Evolutionary conservation across 2,888 invertebrate species (phyloP).

Genomic region (Lithophane socia): DNA sequence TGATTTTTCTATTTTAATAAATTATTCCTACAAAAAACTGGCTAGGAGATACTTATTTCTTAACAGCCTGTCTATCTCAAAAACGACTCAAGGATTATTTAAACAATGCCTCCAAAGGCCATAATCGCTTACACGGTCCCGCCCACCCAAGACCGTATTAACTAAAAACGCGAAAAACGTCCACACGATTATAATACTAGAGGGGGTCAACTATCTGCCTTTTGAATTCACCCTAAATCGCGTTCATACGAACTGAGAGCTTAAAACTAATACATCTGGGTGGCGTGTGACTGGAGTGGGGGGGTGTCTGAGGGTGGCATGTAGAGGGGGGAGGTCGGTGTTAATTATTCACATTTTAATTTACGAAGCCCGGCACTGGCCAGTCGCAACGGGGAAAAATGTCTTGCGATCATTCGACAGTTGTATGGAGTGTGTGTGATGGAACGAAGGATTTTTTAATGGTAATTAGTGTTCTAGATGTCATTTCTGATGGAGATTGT

Average conservation of each 20-base stretch:
- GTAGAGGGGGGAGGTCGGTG: slow-evolving; percentile 76
- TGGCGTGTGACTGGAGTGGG: slow-evolving; percentile 75
- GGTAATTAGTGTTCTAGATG: slow-evolving; percentile 9
- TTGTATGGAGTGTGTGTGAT: slow-evolving; percentile 69
- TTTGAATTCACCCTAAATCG: slow-evolving; percentile 83
- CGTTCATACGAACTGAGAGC: slow-evolving; percentile 85
- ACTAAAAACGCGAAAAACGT: slow-evolving; percentile 71
- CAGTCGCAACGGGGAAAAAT: slow-evolving; percentile 84
- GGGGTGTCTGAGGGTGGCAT: slow-evolving; percentile 65
- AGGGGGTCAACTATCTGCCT: slow-evolving; percentile 81
- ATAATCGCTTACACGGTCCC: slow-evolving; percentile 63
- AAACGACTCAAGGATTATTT: slow-evolving; percentile 46
- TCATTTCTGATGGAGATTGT: not conserved
- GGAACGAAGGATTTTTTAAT: slow-evolving; percentile 53
- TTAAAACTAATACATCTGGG: slow-evolving; percentile 90
- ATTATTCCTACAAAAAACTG: slow-evolving; percentile 2
- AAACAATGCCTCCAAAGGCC: slow-evolving; percentile 57
- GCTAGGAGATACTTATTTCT: slow-evolving; percentile 12
- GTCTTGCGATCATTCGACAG: slow-evolving; percentile 88
- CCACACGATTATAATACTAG: slow-evolving; percentile 79
- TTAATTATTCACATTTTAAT: slow-evolving; percentile 91
- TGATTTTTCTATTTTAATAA: slow-evolving; percentile 1
- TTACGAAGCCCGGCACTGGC: slow-evolving; percentile 85
- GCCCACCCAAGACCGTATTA: slow-evolving; percentile 63
- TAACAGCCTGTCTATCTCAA: slow-evolving; percentile 6